Evolutionary conservation across 2,113 vertebrate species (phyloP).

Genomic region (Candoia aspera): DNA sequence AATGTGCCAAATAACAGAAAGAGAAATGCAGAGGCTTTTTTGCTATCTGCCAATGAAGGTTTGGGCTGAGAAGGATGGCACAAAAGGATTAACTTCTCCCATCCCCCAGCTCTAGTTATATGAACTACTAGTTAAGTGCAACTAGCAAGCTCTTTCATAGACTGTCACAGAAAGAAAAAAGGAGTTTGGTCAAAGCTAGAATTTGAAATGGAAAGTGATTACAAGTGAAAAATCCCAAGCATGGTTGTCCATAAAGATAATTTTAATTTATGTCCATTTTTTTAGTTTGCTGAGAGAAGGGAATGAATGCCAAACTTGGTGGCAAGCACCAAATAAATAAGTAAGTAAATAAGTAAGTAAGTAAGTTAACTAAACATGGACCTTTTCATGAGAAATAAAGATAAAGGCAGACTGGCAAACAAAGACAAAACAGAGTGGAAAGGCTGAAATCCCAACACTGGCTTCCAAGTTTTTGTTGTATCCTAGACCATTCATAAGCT

Average conservation of each 20-base stretch:
- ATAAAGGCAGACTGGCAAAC: background rate
- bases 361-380: background rate
- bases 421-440: background rate
- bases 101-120: background rate
- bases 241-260: background rate
- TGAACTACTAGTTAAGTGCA: background rate
- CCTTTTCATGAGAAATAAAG: background rate
- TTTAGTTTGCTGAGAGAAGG: background rate
- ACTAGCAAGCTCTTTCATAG: background rate
- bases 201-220: background rate
- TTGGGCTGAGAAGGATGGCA: background rate
- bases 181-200: background rate
- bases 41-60: background rate
- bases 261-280: background rate
- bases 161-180: background rate
- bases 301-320: background rate
- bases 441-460: background rate
- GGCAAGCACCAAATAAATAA: background rate
- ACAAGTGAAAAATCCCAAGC: background rate
- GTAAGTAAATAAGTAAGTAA: too few relatives aligned
- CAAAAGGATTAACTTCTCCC: background rate
- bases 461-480: background rate
- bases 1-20: background rate
- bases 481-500: background rate
- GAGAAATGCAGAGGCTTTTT: background rate